These are phyloP conservation scores for Branchinecta lynchi DNA, from an alignment of 1,140 invertebrate genomes.

Conservation along the genomic window DNA sequence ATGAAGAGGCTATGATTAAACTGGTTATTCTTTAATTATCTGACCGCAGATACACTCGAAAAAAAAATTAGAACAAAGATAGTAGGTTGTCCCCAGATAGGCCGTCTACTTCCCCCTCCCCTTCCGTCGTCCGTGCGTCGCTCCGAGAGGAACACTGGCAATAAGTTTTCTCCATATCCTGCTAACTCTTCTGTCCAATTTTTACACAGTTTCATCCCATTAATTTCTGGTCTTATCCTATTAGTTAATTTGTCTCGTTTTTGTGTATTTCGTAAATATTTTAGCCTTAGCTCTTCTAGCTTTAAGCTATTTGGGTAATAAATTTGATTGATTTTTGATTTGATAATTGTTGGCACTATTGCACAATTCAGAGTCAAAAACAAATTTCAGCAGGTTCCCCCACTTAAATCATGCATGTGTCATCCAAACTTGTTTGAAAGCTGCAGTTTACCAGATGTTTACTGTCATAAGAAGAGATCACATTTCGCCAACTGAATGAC, in stretches of 20 bases:
- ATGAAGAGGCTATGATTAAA: background rate
- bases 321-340: background rate
- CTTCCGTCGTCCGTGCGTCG: too few relatives aligned
- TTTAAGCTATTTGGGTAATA: background rate
- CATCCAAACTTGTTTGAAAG: background rate
- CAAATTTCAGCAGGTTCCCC: background rate
- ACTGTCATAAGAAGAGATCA: background rate
- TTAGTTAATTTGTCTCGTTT: too few relatives aligned
- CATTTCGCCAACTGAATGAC: background rate
- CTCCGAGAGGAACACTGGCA: too few relatives aligned
- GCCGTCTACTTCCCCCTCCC: too few relatives aligned
- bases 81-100: too few relatives aligned
- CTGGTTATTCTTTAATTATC: background rate
- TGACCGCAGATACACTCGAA: background rate
- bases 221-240: too few relatives aligned
- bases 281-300: background rate
- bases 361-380: background rate
- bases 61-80: background rate
- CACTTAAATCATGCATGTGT: constrained; percentile 8
- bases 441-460: background rate
- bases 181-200: too few relatives aligned
- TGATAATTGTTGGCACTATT: background rate
- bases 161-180: too few relatives aligned
- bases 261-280: too few relatives aligned
- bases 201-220: too few relatives aligned